A percentile compares a stretch with the other conserved stretches of the same genome.
Evolutionary conservation across 2,888 invertebrate genomes (phyloP).

Genomic region (Nebria brevicollis): DNA sequence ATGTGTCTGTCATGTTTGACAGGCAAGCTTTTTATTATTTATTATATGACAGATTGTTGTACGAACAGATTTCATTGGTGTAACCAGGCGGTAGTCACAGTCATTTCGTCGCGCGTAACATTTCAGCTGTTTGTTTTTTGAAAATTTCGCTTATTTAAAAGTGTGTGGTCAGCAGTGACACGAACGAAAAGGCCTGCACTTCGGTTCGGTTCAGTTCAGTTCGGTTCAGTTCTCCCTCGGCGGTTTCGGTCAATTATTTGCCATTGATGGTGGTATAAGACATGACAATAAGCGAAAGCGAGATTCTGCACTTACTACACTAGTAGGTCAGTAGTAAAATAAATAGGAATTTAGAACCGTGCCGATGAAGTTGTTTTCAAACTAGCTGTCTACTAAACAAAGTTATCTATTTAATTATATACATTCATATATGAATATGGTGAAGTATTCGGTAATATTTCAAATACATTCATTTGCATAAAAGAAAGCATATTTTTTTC

Average conservation of each 20-base stretch:
- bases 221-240: neutral
- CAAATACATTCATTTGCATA: too few species aligned
- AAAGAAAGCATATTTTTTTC: too few species aligned
- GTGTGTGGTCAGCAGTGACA: conserved; percentile 15
- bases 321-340: neutral
- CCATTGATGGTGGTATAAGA: neutral
- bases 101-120: neutral
- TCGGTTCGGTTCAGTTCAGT: neutral
- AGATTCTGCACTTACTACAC: neutral
- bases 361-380: neutral
- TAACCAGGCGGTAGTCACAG: neutral
- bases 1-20: conserved; percentile 59
- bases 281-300: neutral
- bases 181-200: neutral
- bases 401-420: neutral
- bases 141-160: neutral
- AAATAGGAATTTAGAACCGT: neutral
- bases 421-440: too few species aligned
- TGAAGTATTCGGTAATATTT: too few species aligned
- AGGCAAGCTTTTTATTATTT: conserved; percentile 17
- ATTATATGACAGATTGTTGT: conserved; percentile 5
- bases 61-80: neutral
- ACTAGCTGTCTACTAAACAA: neutral
- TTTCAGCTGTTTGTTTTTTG: neutral
- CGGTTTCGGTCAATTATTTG: neutral